These are phyloP conservation scores for Calypte anna DNA, from an alignment of 2,113 vertebrate genomes.

Conservation along the genomic window DNA sequence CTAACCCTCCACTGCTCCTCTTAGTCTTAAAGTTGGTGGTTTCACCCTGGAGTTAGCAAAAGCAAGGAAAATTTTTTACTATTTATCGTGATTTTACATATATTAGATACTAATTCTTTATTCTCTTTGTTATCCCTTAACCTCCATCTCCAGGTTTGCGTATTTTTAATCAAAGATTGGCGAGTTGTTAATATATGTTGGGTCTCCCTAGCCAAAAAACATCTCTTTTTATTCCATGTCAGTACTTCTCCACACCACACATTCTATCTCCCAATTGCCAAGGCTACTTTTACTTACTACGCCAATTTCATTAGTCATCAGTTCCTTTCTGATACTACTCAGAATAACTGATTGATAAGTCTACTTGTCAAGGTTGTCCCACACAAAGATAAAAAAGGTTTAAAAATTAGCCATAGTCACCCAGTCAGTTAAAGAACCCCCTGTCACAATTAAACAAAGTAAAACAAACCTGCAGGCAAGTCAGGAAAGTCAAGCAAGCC, in stretches of 20 bases:
- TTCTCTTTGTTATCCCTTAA: not conserved
- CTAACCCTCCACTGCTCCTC: not conserved
- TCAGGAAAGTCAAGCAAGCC: not conserved
- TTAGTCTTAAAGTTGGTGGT: not conserved
- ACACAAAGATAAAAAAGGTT: not conserved
- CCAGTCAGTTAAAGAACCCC: not conserved
- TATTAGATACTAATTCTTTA: not conserved
- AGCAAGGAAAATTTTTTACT: not conserved
- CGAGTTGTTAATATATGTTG: not conserved
- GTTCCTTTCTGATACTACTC: not conserved
- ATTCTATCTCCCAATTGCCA: not conserved
- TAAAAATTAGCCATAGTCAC: not conserved
- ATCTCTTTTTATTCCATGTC: not conserved
- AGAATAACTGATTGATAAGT: not conserved
- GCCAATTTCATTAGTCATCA: not conserved
- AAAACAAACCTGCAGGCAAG: not conserved
- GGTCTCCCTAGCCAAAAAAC: not conserved
- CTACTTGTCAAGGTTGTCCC: not conserved
- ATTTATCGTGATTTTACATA: not conserved
- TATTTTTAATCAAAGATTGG: not conserved
- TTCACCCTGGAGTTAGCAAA: not conserved
- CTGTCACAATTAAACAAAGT: not conserved
- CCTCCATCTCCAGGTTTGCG: not conserved
- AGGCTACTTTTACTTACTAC: not conserved
- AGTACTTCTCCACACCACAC: not conserved